These are phyloP conservation scores for rat (Rattus norvegicus) DNA, from an alignment of 2,113 vertebrate genomes.

Conservation along the genomic window DNA sequence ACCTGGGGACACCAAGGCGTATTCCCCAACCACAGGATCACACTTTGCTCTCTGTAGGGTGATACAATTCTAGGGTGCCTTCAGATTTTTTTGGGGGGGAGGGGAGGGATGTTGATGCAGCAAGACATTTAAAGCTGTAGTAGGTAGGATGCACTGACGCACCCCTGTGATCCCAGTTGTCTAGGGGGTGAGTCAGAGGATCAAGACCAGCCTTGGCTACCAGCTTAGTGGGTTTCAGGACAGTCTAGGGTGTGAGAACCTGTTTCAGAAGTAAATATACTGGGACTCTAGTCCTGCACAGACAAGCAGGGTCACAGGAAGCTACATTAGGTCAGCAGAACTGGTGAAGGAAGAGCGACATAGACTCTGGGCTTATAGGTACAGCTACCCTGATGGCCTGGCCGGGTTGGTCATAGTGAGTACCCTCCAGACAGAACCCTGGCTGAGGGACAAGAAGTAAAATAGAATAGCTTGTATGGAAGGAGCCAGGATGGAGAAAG, in stretches of 20 bases:
- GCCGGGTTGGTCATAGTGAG: neutral
- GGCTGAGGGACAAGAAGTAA: too few relatives aligned
- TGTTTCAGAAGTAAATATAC: neutral
- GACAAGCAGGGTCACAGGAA: too few relatives aligned
- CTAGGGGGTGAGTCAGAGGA: neutral
- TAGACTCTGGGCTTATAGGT: neutral
- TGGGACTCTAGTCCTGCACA: neutral
- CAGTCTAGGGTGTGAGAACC: too few relatives aligned
- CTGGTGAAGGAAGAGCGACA: neutral
- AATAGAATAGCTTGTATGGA: accelerated
- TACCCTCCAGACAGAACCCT: neutral
- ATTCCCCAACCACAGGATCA: neutral
- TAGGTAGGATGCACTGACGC: neutral
- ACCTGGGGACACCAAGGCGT: neutral
- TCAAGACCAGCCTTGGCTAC: neutral
- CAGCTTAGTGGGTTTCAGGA: too few relatives aligned
- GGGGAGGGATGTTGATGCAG: accelerated
- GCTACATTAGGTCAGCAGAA: neutral
- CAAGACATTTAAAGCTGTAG: neutral
- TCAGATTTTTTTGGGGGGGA: neutral
- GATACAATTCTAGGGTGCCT: too few relatives aligned
- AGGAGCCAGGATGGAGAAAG: neutral
- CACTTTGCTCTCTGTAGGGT: neutral
- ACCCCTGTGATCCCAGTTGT: neutral
- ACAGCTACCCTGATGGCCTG: neutral